Evolutionary conservation across 1,140 invertebrate genomes (phyloP), one percentile per base, ranked within the genome.

Genomic region (Drosophila trapezifrons): DNA sequence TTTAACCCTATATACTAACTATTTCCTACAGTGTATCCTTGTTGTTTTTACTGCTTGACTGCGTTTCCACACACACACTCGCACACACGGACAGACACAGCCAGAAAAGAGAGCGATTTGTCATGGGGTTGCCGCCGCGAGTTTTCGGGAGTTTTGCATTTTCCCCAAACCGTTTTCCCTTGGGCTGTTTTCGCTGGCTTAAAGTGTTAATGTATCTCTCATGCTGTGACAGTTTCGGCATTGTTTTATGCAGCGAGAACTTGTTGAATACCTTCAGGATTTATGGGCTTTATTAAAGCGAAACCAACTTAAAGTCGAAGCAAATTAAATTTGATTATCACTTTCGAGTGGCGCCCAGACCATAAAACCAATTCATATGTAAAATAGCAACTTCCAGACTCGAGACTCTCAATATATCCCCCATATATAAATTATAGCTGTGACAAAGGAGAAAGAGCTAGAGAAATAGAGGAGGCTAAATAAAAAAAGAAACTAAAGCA

Each of bases 191-290:
- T 69, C 46, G 45, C 51, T 66, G 65, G 63, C 59, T 81, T 76
- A 81, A 62, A 66, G 78, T 81, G 80, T 76, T 83, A 83, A 83
- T 83, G 80, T 71, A 59, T 66, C 45, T 76, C 38, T 45, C 45
- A 52, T 64, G 56, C 56, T 67, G 43, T 54, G 37, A 45, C 54
- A 55, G 63, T 51, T 56, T 75, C 37, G 72, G 51, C 72, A 74
- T 75, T 75, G 70, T 75, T 47, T 47, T 81, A 63, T 76, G 78
- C 58, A 47, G 52, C 56, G 55, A 20, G 63, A 78, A 82, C 80
- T 83, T 83, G 80, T 83, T 83, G 80, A 83, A 74, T 82, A 62
- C 45, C 42, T 64, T 42, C 37, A 43, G 38, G 67, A 71, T 40
- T 71, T 71, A 71, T 71, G 67, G 51, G 35, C 20, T 15, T 32